Percentiles rank a stretch among this genome's conserved stretches.
phyloP scores from a whole-genome alignment of 2,888 invertebrate genomes.

The Coremacera marginata region DNA sequence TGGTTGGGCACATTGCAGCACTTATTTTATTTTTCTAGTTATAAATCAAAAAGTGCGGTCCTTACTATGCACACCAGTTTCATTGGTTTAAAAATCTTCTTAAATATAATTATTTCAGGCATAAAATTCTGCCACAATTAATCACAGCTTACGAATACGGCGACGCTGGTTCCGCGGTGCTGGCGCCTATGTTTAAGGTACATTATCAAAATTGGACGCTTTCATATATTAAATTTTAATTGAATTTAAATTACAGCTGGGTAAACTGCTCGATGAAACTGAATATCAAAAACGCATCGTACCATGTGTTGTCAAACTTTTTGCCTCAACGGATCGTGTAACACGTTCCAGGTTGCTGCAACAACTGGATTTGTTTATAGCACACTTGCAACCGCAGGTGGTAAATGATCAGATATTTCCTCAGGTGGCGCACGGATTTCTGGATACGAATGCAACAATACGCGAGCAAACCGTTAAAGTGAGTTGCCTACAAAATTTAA shows the following conservation, averaged over 20 bases:
- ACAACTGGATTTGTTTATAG: constrained; percentile 91
- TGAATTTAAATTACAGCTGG: constrained; percentile 75
- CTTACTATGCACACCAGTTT: too few relatives aligned
- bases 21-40: too few relatives aligned
- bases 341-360: constrained; percentile 94
- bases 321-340: constrained; percentile 94
- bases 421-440: constrained; percentile 93
- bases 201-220: not conserved
- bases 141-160: constrained; percentile 97
- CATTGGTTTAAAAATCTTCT: not conserved
- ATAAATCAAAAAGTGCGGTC: too few relatives aligned
- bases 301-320: constrained; percentile 96
- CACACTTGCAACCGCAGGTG: constrained; percentile 81
- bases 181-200: constrained; percentile 95
- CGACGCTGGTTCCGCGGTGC: constrained; percentile 94
- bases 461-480: constrained; percentile 97
- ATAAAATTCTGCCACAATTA: constrained; percentile 95
- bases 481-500: constrained; percentile 46
- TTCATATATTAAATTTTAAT: not conserved
- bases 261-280: constrained; percentile 86
- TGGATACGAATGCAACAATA: constrained; percentile 97
- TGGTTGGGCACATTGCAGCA: too few relatives aligned
- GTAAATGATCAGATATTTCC: constrained; percentile 97
- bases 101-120: constrained; percentile 66
- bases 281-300: constrained; percentile 98